phyloP scores from a whole-genome alignment of 2,113 vertebrate genomes.

The Rousettus leschenaultii region DNA sequence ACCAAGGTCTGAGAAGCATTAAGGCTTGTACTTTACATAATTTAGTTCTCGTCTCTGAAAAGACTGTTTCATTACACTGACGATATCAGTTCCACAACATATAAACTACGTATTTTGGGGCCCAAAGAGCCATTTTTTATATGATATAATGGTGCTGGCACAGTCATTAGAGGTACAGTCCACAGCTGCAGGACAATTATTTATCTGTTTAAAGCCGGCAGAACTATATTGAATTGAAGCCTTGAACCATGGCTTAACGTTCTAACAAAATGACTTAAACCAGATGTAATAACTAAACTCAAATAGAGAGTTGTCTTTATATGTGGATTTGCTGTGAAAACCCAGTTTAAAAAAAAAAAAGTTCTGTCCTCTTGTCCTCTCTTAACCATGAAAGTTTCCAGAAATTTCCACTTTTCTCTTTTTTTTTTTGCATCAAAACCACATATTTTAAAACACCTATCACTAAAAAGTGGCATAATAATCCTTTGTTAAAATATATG shows the following conservation, averaged over 20 bases:
- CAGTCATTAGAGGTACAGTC: neutral
- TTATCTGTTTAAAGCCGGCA: neutral
- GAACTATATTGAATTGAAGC: neutral
- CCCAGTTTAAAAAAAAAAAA: neutral
- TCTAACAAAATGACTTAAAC: neutral
- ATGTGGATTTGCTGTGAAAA: neutral
- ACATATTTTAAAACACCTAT: neutral
- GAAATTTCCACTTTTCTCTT: neutral
- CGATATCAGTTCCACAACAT: neutral
- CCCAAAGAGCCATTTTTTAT: neutral
- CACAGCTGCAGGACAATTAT: neutral
- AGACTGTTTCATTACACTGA: neutral
- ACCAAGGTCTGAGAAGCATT: neutral
- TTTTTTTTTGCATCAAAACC: neutral
- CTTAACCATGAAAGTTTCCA: neutral
- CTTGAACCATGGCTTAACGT: neutral
- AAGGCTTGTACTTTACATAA: neutral
- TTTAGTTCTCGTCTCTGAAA: conserved; percentile 41
- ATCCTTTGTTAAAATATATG: neutral
- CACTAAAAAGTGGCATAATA: neutral
- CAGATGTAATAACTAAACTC: neutral
- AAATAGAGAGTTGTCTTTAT: neutral
- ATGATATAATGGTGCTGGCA: neutral
- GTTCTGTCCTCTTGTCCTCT: neutral
- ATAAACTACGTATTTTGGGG: neutral